Base-by-base conservation (phyloP, 2,797 vertebrate genomes). In the Brotula barbata region DNA sequence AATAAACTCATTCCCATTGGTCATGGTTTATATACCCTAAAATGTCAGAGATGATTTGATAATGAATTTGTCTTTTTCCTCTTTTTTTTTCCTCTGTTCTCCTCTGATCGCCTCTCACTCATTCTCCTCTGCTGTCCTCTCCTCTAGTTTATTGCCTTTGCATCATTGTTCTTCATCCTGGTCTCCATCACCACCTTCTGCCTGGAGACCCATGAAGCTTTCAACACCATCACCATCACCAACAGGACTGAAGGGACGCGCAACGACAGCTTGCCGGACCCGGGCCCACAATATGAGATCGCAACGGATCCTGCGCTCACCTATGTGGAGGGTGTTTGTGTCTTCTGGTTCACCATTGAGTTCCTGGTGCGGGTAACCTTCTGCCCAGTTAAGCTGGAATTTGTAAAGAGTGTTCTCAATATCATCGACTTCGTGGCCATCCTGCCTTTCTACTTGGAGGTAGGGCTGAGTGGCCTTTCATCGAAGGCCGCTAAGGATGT, bases 161-260 rank as follows among this genome's bases (percentile, higher is more conserved):
- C 94, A 37, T 98, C 97, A 50, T 90, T 99, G 83, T 97, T 99
- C 91, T 99, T 99, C 94, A 99, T 99, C 88, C 88, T 99, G 86
- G 95, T 98, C 84, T 99, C 97, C 68, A 99, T 99, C 90, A 99
- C 96, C 68, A 98, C 96, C 66, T 99, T 99, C 90, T 99, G 96
- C 88, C 81, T 99, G 92, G 97, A 99, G 90, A 99, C 97, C 0
- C 97, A 99, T 0, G 97, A 99, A 85, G 96, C 96, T 73, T 99
- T 99, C 93, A 98, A 97, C 87, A 97, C 92, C 56, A 94, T 98
- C 79, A 97, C 92, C 56, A 94, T 98, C 78, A 93, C 96, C 90
- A 98, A 98, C 90, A 98, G 96, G 91, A 98, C 96, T 0, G 95
- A 98, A 16, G 73, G 82, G 5, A 74, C 90, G 3, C 58, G 88